A percentile compares a stretch with the other conserved stretches of the same genome.
Conservation (phyloP, 2,888 invertebrate species). For the Auanema sp. region DNA sequence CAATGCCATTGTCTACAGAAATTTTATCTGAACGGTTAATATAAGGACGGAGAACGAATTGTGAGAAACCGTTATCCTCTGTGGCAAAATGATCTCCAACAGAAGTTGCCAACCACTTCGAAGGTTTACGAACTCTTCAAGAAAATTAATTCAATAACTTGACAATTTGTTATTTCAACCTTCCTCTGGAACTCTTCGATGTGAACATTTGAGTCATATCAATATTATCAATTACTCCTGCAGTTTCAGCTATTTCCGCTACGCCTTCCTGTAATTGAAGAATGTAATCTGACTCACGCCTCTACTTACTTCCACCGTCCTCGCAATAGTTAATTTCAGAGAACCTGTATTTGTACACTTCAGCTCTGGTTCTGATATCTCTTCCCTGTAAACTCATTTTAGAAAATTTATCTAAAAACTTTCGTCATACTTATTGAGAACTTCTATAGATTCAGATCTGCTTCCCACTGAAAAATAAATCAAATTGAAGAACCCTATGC, state of each 20-base stretch:
- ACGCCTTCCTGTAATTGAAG: no score
- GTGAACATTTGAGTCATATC: conserved; percentile 21
- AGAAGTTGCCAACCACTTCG: conserved; percentile 14
- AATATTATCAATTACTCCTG: conserved; percentile 14
- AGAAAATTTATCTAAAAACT: no score
- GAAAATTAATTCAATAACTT: not conserved
- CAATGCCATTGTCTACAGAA: no score
- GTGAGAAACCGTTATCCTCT: no score
- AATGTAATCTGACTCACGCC: not conserved
- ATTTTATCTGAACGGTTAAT: no score
- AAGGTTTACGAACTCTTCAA: conserved; percentile 14
- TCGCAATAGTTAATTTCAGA: no score
- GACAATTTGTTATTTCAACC: not conserved
- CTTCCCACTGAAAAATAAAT: conserved; percentile 4
- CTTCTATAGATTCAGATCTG: not conserved
- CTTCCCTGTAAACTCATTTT: no score
- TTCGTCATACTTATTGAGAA: no score
- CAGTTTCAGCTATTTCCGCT: not conserved
- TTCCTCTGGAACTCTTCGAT: conserved; percentile 13
- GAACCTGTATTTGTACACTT: no score
- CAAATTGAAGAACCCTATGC: conserved; percentile 5
- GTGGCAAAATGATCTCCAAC: conserved; percentile 5
- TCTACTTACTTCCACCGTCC: not conserved
- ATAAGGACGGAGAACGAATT: no score
- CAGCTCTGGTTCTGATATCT: no score